phyloP scores from a whole-genome alignment of 2,888 invertebrate genomes.

The Hydriomena furcata region DNA sequence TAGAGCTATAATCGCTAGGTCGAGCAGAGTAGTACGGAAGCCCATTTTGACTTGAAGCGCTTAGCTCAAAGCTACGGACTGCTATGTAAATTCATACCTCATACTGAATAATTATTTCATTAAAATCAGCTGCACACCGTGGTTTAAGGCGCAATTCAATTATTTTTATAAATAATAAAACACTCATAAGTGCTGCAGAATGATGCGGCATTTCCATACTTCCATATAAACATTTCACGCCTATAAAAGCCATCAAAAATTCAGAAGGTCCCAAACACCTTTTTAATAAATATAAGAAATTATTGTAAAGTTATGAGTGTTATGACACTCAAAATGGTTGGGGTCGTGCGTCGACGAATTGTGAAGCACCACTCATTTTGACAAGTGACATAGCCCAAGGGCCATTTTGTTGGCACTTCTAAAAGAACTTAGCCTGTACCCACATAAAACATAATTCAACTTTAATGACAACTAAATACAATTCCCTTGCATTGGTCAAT shows the following conservation, averaged over 20 bases:
- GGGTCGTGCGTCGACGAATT: slow-evolving; percentile 40
- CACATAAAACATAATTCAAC: slow-evolving; percentile 20
- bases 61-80: slow-evolving; percentile 4
- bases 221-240: slow-evolving; percentile 1
- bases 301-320: slow-evolving; percentile 17
- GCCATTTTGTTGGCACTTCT: slow-evolving; percentile 50
- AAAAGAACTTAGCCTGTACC: slow-evolving; percentile 37
- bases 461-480: too few species aligned
- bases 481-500: too few species aligned
- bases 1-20: slow-evolving; percentile 13
- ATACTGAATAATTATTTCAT: background rate
- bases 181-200: too few species aligned
- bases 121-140: background rate
- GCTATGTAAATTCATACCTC: background rate
- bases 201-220: background rate
- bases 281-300: slow-evolving; percentile 3
- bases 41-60: slow-evolving; percentile 6
- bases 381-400: slow-evolving; percentile 50
- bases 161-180: too few species aligned
- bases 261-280: slow-evolving; percentile 8
- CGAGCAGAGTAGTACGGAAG: background rate
- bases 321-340: slow-evolving; percentile 21
- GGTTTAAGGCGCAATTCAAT: too few species aligned
- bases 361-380: slow-evolving; percentile 41
- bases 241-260: slow-evolving; percentile 8